A percentile compares a stretch with the other conserved stretches of the same genome.
phyloP scores from a whole-genome alignment of 1,140 invertebrate species.

The Drosophila novamexicana region DNA sequence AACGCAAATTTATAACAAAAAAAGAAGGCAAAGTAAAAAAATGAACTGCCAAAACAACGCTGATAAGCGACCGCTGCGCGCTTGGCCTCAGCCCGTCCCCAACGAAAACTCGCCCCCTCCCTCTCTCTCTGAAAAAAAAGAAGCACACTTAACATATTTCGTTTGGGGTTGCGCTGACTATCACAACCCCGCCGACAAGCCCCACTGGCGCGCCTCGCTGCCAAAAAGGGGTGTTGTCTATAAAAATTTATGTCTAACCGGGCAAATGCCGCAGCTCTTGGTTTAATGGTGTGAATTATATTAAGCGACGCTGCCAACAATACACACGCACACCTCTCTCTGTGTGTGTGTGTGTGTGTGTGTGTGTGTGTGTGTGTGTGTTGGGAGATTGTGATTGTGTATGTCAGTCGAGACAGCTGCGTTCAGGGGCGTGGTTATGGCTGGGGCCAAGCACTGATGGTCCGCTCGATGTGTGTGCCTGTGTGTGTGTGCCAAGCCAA shows the following conservation, averaged over 20 bases:
- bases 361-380: neutral
- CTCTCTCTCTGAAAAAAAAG: conserved; percentile 5
- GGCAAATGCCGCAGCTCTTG: conserved; percentile 74
- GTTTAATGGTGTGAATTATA: conserved; percentile 83
- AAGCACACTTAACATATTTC: conserved; percentile 73
- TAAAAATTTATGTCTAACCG: conserved; percentile 77
- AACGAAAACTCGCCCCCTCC: neutral
- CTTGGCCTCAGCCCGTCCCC: conserved; percentile 28
- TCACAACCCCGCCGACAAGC: neutral
- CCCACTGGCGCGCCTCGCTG: neutral
- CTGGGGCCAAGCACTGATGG: conserved; percentile 15
- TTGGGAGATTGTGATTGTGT: conserved; percentile 11
- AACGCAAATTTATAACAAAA: conserved; percentile 55
- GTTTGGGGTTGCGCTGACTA: conserved; percentile 11
- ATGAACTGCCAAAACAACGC: conserved; percentile 59
- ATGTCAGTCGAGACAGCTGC: conserved; percentile 40
- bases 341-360: neutral
- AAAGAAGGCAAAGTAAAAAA: conserved; percentile 25
- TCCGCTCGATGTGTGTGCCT: conserved; percentile 3
- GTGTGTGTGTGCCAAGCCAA: conserved; percentile 28
- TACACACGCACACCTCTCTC: conserved; percentile 9
- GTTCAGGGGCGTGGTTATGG: conserved; percentile 33
- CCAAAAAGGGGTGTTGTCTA: conserved; percentile 67
- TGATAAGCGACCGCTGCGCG: conserved; percentile 61
- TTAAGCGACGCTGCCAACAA: conserved; percentile 62